Evolutionary conservation across 2,797 vertebrate genomes (phyloP), one percentile per base, ranked within the genome.

Genomic region (Taenioides sp.): DNA sequence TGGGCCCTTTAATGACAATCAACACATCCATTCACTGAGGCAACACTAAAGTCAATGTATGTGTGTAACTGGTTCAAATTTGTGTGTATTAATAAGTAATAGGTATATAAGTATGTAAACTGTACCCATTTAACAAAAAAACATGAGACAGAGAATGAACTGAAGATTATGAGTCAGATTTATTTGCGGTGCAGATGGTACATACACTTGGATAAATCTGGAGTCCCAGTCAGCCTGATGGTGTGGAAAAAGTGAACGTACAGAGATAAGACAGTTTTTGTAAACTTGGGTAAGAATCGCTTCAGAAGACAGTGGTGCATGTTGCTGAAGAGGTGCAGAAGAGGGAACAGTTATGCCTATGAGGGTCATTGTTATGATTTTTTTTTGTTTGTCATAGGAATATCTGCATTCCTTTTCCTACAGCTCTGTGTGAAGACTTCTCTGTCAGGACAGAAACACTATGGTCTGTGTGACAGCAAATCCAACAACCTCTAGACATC

Each of bases 111-210:
- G 34, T 37, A 10, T 37, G 7, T 28, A 59, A 22, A 65, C n/a
- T 52, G 11, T 31, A 52, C 65, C 2, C 52, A 43, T 61, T 4
- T 28, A 65, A 43, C 4, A 22, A 64, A 62, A 25, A 52, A 66
- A 18, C 59, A 80, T 5, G 66, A 66, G 12, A 74, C 34, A 71
- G 34, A 72, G 34, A 67, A 50, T 55, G 23, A 50, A 54, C 22
- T 70, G 61, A 64, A 74, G 27, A 76, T 7, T 69, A 61, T 81
- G 70, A 90, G 80, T 84, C 84, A 90, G 88, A 88, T 93, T 94
- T 94, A 93, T 93, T 93, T 17, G 71, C 80, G 75, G 67, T 67
- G 34, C 80, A 79, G 54, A 1, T 92, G 81, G 76, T 87, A 87
- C 85, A 90, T 64, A 27, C 75, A 69, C 59, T 70, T 74, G 17